Evolutionary conservation across 2,888 invertebrate species (phyloP), one percentile per base, ranked within the genome.

Genomic region (Yponomeuta plumbellus): DNA sequence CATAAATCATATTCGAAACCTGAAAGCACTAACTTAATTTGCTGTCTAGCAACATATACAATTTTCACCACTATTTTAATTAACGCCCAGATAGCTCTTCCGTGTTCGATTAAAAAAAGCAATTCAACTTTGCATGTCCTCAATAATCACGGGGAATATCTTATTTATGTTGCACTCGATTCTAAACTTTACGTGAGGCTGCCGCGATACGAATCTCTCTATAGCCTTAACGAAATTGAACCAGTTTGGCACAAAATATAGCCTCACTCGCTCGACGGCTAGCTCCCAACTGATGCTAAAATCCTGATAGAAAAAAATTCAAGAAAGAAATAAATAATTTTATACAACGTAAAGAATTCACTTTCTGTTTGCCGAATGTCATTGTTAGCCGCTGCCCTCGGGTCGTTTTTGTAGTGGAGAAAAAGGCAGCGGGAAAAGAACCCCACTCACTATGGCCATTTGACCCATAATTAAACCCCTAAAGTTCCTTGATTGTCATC

Each of bases 151-250:
- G 11, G 20, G 22, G 22, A 59, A 59, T 23, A 59, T 23, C 20
- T 23, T 63, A 63, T 63, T 39, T 63, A 63, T 39, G 40, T 40
- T 63, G n/a, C 63, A 22, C 44, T 44, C 63, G 22, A 64, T 40
- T 67, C 59, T 67, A 59, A 52, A 67, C 66, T 69, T 67, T 66
- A 66, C 67, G 61, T 58, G 65, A 57, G 75, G 74, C 76, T 76
- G 76, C 73, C 76, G 72, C 70, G 70, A 86, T 84, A 81, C 73
- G 76, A 81, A 86, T 86, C 82, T 81, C 22, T 40, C 78, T 61
- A 77, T 76, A 78, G 78, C 83, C 80, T 79, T 79, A 83, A 81
- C 82, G 75, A 84, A 85, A 86, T 86, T 84, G 84, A 80, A 84
- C 77, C 75, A 80, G 81, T 79, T 83, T 79, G 83, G 83, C 84